phyloP scores from a whole-genome alignment of 2,888 invertebrate species.

The Agrochola litura region DNA sequence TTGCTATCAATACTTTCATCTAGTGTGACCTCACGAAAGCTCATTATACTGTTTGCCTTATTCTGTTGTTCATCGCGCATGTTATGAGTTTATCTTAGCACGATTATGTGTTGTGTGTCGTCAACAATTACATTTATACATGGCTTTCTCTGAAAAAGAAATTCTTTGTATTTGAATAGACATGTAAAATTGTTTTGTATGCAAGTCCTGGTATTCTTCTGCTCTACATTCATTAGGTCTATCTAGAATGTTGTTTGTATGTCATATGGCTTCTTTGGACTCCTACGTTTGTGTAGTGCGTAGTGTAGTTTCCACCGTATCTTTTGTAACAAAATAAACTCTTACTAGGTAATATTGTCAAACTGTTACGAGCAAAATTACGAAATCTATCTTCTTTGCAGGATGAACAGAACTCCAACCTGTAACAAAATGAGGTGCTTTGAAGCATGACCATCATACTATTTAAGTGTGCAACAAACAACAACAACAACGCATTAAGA shows the following conservation, averaged over 20 bases:
- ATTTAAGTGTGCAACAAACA: conserved; percentile 10
- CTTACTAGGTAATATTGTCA: not conserved
- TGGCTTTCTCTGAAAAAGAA: conserved; percentile 65
- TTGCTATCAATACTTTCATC: conserved; percentile 75
- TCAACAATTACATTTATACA: conserved; percentile 55
- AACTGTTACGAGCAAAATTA: not conserved
- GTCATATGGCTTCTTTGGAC: not conserved
- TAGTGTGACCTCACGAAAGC: conserved; percentile 68
- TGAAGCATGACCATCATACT: conserved; percentile 18
- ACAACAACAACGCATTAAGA: too few relatives aligned
- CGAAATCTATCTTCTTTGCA: conserved; percentile 15
- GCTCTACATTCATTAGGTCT: conserved; percentile 40
- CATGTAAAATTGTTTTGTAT: conserved; percentile 35
- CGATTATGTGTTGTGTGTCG: conserved; percentile 59
- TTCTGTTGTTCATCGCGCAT: conserved; percentile 56
- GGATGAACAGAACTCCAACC: conserved; percentile 3
- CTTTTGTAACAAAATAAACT: not conserved
- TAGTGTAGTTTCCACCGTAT: not conserved
- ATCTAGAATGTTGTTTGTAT: conserved; percentile 25
- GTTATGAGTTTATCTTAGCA: conserved; percentile 64
- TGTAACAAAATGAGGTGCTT: conserved; percentile 16
- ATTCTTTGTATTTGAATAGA: conserved; percentile 49
- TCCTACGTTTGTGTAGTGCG: not conserved
- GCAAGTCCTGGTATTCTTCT: conserved; percentile 41
- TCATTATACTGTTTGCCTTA: conserved; percentile 64